A percentile compares a stretch with the other conserved stretches of the same genome.
phyloP scores from a whole-genome alignment of 1,140 invertebrate species.

The Penaeus indicus region DNA sequence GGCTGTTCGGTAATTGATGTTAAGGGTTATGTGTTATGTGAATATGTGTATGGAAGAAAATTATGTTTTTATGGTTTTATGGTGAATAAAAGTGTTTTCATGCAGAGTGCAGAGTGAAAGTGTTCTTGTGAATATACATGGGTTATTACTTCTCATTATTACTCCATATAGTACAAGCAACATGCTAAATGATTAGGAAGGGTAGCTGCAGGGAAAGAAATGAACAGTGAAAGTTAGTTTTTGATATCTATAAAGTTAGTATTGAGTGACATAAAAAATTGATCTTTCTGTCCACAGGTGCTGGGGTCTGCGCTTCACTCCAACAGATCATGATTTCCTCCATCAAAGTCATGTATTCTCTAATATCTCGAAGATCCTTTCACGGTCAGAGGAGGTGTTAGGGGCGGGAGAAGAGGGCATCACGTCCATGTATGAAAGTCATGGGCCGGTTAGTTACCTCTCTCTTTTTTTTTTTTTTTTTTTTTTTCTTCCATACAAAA shows the following conservation, averaged over 20 bases:
- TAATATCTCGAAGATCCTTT: slow-evolving; percentile 96
- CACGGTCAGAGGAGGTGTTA: slow-evolving; percentile 81
- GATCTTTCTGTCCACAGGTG: slow-evolving; percentile 72
- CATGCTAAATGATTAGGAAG: too few species aligned
- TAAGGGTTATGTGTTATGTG: neutral
- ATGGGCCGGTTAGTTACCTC: slow-evolving; percentile 66
- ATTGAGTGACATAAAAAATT: too few species aligned
- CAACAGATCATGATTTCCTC: slow-evolving; percentile 92
- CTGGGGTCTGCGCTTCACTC: slow-evolving; percentile 90
- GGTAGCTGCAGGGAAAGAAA: too few species aligned
- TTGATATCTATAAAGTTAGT: neutral
- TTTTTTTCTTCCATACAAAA: neutral
- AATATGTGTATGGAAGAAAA: neutral
- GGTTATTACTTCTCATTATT: too few species aligned
- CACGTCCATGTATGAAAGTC: slow-evolving; percentile 58
- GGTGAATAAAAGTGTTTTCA: too few species aligned
- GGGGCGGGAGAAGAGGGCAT: slow-evolving; percentile 64
- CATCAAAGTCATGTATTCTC: slow-evolving; percentile 94
- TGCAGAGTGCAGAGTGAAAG: too few species aligned
- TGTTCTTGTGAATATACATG: too few species aligned
- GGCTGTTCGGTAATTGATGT: slow-evolving; percentile 78
- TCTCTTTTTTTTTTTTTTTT: neutral
- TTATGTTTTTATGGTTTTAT: neutral
- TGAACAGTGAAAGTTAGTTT: too few species aligned
- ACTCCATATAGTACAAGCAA: too few species aligned